Conservation (phyloP, 2,797 vertebrate species). For the Podarcis siculus region DNA sequence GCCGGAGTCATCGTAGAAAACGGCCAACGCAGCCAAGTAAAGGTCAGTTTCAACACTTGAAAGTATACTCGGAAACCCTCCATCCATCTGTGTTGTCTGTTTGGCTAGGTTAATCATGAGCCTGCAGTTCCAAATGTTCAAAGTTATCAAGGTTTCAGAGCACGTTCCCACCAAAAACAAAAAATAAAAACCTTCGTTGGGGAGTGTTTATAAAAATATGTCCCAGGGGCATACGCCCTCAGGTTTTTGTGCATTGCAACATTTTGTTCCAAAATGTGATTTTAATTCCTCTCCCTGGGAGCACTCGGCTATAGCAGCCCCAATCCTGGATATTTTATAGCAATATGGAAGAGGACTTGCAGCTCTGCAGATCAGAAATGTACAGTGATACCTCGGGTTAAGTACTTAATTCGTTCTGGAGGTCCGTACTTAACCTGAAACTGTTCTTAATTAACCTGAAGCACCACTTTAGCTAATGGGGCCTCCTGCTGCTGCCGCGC, state of each 20-base stretch:
- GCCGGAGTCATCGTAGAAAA: background rate
- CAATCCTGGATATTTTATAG: too few species aligned
- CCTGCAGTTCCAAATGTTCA: background rate
- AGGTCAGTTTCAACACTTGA: background rate
- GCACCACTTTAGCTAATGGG: too few species aligned
- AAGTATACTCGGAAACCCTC: background rate
- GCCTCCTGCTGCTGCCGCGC: too few species aligned
- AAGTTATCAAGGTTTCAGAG: background rate
- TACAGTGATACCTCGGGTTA: too few species aligned
- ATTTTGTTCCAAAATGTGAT: background rate
- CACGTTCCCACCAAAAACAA: background rate
- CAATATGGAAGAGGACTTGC: too few species aligned
- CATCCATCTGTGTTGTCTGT: background rate
- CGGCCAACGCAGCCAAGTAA: background rate
- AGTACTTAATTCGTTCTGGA: too few species aligned
- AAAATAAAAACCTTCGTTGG: background rate
- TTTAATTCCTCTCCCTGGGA: background rate
- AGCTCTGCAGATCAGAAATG: too few species aligned
- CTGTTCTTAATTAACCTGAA: too few species aligned
- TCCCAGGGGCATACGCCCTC: background rate
- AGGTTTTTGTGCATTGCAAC: background rate
- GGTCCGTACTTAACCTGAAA: too few species aligned
- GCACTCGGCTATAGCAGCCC: too few species aligned
- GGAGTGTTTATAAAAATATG: background rate
- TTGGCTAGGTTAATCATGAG: background rate